Conservation (phyloP, 2,888 invertebrate genomes). For the Melipona bicolor region DNA sequence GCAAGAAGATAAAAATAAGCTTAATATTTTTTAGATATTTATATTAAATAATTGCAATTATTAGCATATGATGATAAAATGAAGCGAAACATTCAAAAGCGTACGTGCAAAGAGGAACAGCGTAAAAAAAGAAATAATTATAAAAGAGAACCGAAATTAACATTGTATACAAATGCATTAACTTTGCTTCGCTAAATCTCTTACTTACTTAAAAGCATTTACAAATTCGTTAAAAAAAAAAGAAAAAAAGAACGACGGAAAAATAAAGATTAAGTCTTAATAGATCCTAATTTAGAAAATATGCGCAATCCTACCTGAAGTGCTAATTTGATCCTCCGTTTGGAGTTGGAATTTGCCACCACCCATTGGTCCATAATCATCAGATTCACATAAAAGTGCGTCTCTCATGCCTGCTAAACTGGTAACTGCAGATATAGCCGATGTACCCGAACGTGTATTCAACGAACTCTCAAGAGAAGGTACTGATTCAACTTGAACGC, state of each 20-base stretch:
- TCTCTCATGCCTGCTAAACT: constrained; percentile 85
- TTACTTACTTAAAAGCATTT: not conserved
- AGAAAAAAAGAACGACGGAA: not conserved
- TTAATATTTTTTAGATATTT: not conserved
- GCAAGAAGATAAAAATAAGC: constrained; percentile 39
- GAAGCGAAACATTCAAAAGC: constrained; percentile 30
- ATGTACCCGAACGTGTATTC: constrained; percentile 57
- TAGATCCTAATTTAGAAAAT: constrained; percentile 29
- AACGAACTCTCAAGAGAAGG: constrained; percentile 69
- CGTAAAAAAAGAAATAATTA: constrained; percentile 21
- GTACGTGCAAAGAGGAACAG: constrained; percentile 34
- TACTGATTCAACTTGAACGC: constrained; percentile 73
- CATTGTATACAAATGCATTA: not conserved
- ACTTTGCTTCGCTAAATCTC: not conserved
- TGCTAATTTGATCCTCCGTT: constrained; percentile 89
- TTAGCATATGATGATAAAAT: constrained; percentile 15
- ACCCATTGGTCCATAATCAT: constrained; percentile 91
- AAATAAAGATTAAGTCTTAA: constrained; percentile 5
- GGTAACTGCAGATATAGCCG: constrained; percentile 60
- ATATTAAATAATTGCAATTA: not conserved
- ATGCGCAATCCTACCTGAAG: constrained; percentile 76
- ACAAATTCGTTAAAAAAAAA: constrained; percentile 4
- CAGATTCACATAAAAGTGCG: constrained; percentile 90
- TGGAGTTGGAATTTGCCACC: constrained; percentile 89
- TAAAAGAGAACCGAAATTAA: constrained; percentile 33